Conservation (phyloP, 35 echinoderm and acorn worm genomes). For the Chiridota heheva region DNA sequence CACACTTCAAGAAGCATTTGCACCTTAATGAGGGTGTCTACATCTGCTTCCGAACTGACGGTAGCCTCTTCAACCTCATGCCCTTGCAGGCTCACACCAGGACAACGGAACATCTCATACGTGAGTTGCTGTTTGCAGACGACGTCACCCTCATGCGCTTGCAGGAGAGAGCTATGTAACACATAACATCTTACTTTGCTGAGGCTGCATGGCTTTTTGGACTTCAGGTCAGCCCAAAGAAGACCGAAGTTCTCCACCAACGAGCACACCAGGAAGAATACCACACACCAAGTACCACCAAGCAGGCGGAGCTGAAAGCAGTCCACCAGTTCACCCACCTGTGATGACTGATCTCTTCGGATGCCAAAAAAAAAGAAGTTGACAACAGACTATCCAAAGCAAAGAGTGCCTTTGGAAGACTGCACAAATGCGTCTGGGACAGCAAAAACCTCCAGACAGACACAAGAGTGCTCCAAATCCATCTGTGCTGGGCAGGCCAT, state of each 20-base stretch:
- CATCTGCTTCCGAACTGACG: slow-evolving; percentile 52
- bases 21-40: slow-evolving; percentile 38
- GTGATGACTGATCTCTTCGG: too few relatives aligned
- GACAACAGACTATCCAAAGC: slow-evolving; percentile 40
- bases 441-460: slow-evolving; percentile 18
- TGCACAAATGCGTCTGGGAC: slow-evolving; percentile 21
- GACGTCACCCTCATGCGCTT: slow-evolving; percentile 25
- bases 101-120: slow-evolving; percentile 7
- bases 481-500: slow-evolving; percentile 45
- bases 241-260: background rate
- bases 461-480: background rate
- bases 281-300: too few relatives aligned
- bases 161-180: slow-evolving; percentile 26
- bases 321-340: background rate
- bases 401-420: slow-evolving; percentile 40
- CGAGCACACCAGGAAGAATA: background rate
- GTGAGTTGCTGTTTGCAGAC: slow-evolving; percentile 54
- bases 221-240: slow-evolving; percentile 23
- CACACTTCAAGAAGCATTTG: too few relatives aligned
- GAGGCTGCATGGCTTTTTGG: slow-evolving; percentile 21
- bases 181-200: slow-evolving; percentile 45
- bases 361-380: too few relatives aligned
- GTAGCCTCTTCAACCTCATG: slow-evolving; percentile 60
- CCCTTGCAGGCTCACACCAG: slow-evolving; percentile 45
- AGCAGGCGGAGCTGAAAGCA: too few relatives aligned